These are phyloP conservation scores for Agonopterix alstromeriana DNA, from an alignment of 2,888 invertebrate species.

Conservation along the genomic window DNA sequence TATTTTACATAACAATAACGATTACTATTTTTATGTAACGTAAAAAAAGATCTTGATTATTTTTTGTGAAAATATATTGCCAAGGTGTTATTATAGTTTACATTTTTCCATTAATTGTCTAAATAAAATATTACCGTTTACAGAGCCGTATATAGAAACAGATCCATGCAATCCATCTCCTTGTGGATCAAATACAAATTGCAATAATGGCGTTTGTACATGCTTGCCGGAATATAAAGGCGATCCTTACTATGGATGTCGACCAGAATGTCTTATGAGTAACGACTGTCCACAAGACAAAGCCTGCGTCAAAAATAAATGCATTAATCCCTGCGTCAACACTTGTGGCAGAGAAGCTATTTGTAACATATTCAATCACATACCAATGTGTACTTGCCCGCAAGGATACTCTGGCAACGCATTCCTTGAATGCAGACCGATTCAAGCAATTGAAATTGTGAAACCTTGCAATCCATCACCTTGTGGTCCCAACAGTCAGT, in stretches of 20 bases:
- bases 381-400: slow-evolving; percentile 78
- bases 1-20: neutral
- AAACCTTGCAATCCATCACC: slow-evolving; percentile 83
- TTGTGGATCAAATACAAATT: slow-evolving; percentile 84
- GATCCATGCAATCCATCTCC: slow-evolving; percentile 81
- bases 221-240: slow-evolving; percentile 86
- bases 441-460: slow-evolving; percentile 42
- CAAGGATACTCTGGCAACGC: slow-evolving; percentile 82
- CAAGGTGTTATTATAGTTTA: neutral
- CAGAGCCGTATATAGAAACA: slow-evolving; percentile 36
- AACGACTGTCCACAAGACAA: slow-evolving; percentile 82
- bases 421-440: slow-evolving; percentile 78
- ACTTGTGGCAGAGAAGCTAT: slow-evolving; percentile 85
- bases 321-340: slow-evolving; percentile 85
- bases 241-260: slow-evolving; percentile 85
- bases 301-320: slow-evolving; percentile 85
- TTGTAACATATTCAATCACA: slow-evolving; percentile 82
- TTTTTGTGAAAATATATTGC: too few relatives aligned
- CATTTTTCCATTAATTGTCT: neutral
- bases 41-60: too few relatives aligned
- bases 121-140: slow-evolving; percentile 10
- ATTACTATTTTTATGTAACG: neutral
- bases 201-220: slow-evolving; percentile 81
- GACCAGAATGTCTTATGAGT: slow-evolving; percentile 88
- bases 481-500: slow-evolving; percentile 84